A percentile compares a stretch with the other conserved stretches of the same genome.
Evolutionary conservation across 1,140 invertebrate species (phyloP).

Genomic region (Tetragnatha versicolor): DNA sequence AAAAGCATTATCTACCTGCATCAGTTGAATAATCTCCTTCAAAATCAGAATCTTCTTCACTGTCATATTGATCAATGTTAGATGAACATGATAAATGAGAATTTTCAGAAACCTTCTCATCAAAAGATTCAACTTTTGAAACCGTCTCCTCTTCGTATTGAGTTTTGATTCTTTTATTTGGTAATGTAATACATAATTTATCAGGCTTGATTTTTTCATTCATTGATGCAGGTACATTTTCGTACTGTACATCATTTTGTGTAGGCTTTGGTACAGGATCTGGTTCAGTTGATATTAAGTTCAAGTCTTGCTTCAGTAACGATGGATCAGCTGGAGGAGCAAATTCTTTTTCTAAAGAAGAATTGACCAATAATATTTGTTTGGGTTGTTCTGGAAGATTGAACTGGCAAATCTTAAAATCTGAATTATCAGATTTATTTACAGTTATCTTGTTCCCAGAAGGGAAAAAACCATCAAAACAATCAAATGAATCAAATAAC

Average conservation of each 20-base stretch:
- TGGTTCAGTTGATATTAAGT: not conserved
- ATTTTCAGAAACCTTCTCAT: conserved; percentile 22
- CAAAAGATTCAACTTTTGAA: not conserved
- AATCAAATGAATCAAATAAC: conserved; percentile 58
- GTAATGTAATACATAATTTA: conserved; percentile 6
- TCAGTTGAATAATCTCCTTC: conserved; percentile 57
- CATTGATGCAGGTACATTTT: conserved; percentile 27
- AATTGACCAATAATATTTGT: not conserved
- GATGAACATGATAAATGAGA: conserved; percentile 62
- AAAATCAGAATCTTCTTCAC: conserved; percentile 67
- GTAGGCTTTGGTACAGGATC: conserved; percentile 14
- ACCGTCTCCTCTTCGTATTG: not conserved
- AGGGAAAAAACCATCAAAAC: conserved; percentile 27
- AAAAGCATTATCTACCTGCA: conserved; percentile 26
- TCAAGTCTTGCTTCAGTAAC: not conserved
- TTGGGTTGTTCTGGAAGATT: conserved; percentile 1
- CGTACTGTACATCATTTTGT: not conserved
- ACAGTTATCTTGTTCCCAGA: not conserved
- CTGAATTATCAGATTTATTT: conserved; percentile 7
- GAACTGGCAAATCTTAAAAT: conserved; percentile 1
- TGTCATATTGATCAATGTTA: conserved; percentile 81
- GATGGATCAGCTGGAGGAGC: not conserved
- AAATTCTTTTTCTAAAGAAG: not conserved
- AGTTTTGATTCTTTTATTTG: not conserved
- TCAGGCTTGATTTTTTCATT: conserved; percentile 21